phyloP scores from a whole-genome alignment of 2,888 invertebrate species.

The Chrysolina americana region DNA sequence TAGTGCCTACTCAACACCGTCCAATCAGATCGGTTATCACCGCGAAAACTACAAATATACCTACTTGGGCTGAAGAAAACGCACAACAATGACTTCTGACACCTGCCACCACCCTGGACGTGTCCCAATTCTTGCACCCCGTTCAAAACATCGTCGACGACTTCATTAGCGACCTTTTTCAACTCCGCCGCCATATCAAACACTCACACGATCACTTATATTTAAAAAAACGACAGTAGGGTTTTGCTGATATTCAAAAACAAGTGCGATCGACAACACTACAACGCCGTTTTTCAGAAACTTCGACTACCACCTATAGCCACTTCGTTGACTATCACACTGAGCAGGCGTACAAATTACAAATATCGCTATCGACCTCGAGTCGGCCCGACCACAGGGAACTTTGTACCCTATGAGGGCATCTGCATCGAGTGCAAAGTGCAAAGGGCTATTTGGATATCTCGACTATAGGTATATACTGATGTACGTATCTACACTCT shows the following conservation, averaged over 20 bases:
- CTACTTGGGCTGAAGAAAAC: constrained; percentile 72
- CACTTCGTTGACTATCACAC: constrained; percentile 43
- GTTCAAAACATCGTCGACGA: constrained; percentile 66
- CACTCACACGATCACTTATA: constrained; percentile 31
- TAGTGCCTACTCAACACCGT: not conserved
- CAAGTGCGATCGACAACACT: constrained; percentile 35
- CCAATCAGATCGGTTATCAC: not conserved
- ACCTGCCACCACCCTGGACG: constrained; percentile 50
- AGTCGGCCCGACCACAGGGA: constrained; percentile 44
- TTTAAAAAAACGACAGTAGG: constrained; percentile 31
- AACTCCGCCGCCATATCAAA: constrained; percentile 56
- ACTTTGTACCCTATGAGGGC: constrained; percentile 49
- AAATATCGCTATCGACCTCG: constrained; percentile 56
- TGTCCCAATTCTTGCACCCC: constrained; percentile 61
- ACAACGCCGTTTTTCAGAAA: not conserved
- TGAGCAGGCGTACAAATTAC: constrained; percentile 58
- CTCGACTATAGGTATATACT: no score
- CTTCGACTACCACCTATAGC: not conserved
- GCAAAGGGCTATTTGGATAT: not conserved
- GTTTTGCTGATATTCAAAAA: constrained; percentile 10
- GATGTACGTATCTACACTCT: not conserved
- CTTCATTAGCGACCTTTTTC: constrained; percentile 62
- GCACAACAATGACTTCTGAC: constrained; percentile 69
- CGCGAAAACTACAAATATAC: constrained; percentile 49
- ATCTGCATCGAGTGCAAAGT: not conserved